Conservation (phyloP, 2,888 invertebrate species). For the Fragum whitleyi region DNA sequence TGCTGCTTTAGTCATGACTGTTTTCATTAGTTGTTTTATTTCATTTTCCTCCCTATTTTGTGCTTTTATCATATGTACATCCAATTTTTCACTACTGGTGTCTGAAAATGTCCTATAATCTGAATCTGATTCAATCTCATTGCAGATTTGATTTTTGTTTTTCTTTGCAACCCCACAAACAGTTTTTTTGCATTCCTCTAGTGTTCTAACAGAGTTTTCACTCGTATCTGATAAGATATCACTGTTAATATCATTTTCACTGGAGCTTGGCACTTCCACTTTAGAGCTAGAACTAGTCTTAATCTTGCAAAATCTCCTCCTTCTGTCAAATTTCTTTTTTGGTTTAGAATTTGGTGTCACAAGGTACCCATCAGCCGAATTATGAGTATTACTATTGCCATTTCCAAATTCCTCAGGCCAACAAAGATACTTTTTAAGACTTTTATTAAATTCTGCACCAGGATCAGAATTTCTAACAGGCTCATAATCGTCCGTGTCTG, state of each 20-base stretch:
- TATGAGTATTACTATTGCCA: neutral
- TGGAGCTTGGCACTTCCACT: neutral
- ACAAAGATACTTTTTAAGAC: constrained; percentile 55
- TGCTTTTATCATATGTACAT: neutral
- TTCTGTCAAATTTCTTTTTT: constrained; percentile 8
- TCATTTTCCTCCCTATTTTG: constrained; percentile 19
- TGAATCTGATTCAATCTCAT: constrained; percentile 52
- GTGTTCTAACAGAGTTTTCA: constrained; percentile 4
- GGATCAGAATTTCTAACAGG: constrained; percentile 42
- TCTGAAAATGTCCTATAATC: constrained; percentile 63
- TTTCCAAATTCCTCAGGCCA: constrained; percentile 44
- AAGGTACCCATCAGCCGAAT: neutral
- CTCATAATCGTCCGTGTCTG: constrained; percentile 38
- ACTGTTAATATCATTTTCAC: neutral
- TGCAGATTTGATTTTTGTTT: neutral
- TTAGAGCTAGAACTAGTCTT: neutral
- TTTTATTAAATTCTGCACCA: constrained; percentile 52
- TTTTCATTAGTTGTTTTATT: constrained; percentile 32
- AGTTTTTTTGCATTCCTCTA: neutral
- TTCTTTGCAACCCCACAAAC: neutral
- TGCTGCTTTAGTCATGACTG: constrained; percentile 53
- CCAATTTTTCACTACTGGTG: constrained; percentile 56
- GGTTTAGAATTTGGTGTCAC: neutral
- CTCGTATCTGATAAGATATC: constrained; percentile 12
- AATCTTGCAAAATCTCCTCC: constrained; percentile 8